Percentiles rank a stretch among this genome's conserved stretches.
Evolutionary conservation across 2,113 vertebrate genomes (phyloP).

Genomic region (Chaetura pelagica): DNA sequence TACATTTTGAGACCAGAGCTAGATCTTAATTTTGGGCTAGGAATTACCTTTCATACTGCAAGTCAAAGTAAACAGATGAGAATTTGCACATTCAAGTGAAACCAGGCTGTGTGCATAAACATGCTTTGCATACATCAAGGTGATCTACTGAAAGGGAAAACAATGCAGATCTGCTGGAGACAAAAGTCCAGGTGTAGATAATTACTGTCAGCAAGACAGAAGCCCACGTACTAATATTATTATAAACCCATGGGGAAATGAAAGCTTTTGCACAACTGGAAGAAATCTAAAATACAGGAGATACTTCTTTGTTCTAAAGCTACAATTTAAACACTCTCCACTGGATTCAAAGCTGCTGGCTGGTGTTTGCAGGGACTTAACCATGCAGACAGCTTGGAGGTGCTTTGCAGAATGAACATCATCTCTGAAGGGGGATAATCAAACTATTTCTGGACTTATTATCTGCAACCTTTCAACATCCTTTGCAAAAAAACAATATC

Average conservation of each 20-base stretch:
- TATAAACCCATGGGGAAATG: neutral
- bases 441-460: neutral
- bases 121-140: neutral
- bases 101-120: neutral
- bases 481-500: neutral
- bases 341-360: neutral
- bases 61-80: neutral
- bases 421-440: neutral
- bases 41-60: neutral
- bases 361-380: neutral
- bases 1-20: neutral
- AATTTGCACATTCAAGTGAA: neutral
- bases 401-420: neutral
- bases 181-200: neutral
- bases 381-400: accelerated
- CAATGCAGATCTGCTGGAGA: neutral
- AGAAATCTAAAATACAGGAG: neutral
- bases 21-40: neutral
- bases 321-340: neutral
- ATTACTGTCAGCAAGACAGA: neutral
- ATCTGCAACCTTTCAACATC: neutral
- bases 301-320: neutral
- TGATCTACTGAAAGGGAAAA: neutral
- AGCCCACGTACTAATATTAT: neutral
- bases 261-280: neutral